Evolutionary conservation across 37 sponge, comb jelly and placozoan genomes (phyloP), one percentile per base, ranked within the genome.

Genomic region (Cladorhizidae sp.): DNA sequence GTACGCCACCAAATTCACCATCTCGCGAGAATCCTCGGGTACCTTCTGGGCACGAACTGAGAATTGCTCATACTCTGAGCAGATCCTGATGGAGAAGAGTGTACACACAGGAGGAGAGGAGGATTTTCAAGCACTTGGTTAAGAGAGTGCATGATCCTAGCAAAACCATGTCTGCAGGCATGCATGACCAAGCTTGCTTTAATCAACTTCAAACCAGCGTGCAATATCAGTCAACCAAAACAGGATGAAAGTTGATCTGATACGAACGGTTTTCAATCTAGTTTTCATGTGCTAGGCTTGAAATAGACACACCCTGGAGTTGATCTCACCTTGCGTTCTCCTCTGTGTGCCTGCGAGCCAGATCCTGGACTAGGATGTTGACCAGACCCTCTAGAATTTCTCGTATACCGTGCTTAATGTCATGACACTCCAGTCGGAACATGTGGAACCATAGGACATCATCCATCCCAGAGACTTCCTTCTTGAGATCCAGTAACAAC

Each of bases 1-100:
- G 85, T 88, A 96, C 22, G 67, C 79, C 20, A 94, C 80, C 61
- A 94, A 74, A 11, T 92, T 93, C 59, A 94, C 94, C 91, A 99
- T 96, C 71, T 99, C 93, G 14, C 80, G 76, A 35, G 93, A 95
- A 37, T 96, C 95, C 21, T 69, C 87, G 23, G 99, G 99, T 5
- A 88, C 86, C 36, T 64, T 88, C 57, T 86, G 83, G 8, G 95
- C 91, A 23, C 38, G 69, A 33, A 74, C 74, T 32, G 92, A 81
- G 70, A 98, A 90, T 11, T 50, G 28, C 81, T 96, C 99, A 79
- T 89, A 98, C 56, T 94, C 95, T 22, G 33, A 36, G 29, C 84
- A 77, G 40, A 98, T 93, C 70, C 93, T 92, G 81, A 42, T 28
- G 29, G 23, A 50, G 36, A n/a, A n/a, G n/a, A n/a, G 61, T 55